Percentiles rank a stretch among this genome's conserved stretches.
Conservation (phyloP, 53 echinoderm and acorn worm species). For the Holothuria scabra region DNA sequence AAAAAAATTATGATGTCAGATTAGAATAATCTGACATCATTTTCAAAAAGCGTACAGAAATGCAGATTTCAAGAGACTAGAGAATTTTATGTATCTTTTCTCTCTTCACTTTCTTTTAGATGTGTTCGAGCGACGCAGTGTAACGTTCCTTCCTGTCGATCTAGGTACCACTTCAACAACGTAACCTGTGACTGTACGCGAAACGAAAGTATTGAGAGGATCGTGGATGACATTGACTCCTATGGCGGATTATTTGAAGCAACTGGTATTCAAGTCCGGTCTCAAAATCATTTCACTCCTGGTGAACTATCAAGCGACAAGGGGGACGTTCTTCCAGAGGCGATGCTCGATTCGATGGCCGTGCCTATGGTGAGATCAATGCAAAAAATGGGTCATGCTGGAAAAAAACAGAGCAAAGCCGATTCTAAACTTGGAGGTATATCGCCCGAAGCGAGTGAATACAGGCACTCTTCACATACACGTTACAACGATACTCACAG, state of each 20-base stretch:
- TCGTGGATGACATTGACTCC: not conserved
- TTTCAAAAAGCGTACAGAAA: no score
- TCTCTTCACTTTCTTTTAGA: not conserved
- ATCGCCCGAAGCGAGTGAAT: slow-evolving; percentile 7
- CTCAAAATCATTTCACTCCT: not conserved
- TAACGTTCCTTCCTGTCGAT: not conserved
- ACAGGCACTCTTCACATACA: slow-evolving; percentile 14
- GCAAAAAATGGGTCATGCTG: no score
- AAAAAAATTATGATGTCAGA: no score
- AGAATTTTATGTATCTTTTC: no score
- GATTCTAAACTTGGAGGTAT: not conserved
- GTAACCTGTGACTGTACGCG: not conserved
- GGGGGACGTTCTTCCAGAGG: not conserved
- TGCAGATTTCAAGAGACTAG: no score
- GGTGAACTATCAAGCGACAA: not conserved
- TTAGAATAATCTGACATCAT: no score
- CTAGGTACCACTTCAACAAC: slow-evolving; percentile 14
- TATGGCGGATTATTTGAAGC: not conserved
- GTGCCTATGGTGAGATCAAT: not conserved
- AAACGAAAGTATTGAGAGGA: not conserved
- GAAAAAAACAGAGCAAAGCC: not conserved
- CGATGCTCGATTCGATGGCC: no score
- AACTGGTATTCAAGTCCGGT: not conserved
- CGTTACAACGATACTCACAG: slow-evolving; percentile 12
- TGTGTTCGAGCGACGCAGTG: slow-evolving; percentile 9